A percentile compares a stretch with the other conserved stretches of the same genome.
Evolutionary conservation across 2,888 invertebrate genomes (phyloP).

Genomic region (Desoria tigrina): DNA sequence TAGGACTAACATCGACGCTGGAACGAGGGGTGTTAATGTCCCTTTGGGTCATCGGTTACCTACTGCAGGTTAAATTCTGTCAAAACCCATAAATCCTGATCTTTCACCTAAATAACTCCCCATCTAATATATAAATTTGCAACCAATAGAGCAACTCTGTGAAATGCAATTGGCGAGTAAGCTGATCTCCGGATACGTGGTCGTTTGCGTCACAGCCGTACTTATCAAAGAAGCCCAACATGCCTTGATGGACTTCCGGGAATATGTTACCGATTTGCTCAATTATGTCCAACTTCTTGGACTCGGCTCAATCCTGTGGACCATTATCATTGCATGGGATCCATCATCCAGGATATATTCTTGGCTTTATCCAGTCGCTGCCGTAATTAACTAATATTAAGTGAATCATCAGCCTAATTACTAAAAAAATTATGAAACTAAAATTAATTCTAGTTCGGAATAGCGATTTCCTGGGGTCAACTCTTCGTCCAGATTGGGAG

Average conservation of each 20-base stretch:
- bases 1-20: no score
- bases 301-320: conserved; percentile 26
- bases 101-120: no score
- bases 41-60: neutral
- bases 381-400: no score
- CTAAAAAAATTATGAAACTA: no score
- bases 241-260: conserved; percentile 34
- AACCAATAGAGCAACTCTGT: conserved; percentile 29
- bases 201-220: conserved; percentile 13
- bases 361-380: conserved; percentile 39
- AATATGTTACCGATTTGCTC: conserved; percentile 37
- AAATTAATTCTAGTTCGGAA: conserved; percentile 34
- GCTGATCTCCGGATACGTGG: conserved; percentile 27
- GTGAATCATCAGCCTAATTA: neutral
- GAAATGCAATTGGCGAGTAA: conserved; percentile 27
- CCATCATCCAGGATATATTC: conserved; percentile 26
- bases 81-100: no score
- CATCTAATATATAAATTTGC: no score
- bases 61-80: neutral
- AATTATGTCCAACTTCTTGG: conserved; percentile 43
- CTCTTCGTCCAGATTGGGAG: conserved; percentile 43
- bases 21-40: neutral
- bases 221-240: conserved; percentile 38
- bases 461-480: conserved; percentile 42
- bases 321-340: conserved; percentile 41